phyloP scores from a whole-genome alignment of 2,113 vertebrate species.

The Gnathonemus echidnorhynchus region DNA sequence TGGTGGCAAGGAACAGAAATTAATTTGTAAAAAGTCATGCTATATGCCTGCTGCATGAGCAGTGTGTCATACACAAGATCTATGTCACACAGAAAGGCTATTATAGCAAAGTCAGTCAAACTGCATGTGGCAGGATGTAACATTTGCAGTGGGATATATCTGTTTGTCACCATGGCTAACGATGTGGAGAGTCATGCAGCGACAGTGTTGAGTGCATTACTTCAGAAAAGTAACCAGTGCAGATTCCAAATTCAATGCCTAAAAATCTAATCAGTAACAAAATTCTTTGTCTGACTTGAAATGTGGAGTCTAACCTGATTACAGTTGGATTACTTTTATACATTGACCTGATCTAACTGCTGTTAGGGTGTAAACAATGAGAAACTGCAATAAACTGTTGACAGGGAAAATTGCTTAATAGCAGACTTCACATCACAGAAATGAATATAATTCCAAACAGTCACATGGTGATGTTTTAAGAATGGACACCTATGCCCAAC shows the following conservation, averaged over 20 bases:
- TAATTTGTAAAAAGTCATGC: constrained; percentile 52
- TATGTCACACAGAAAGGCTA: constrained; percentile 29
- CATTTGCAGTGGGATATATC: neutral
- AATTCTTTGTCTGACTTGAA: neutral
- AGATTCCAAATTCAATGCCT: neutral
- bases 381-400: neutral
- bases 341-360: neutral
- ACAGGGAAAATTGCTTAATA: neutral
- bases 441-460: neutral
- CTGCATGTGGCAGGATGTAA: neutral
- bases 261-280: neutral
- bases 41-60: constrained; percentile 45
- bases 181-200: neutral
- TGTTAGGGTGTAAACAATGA: neutral
- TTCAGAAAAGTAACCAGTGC: neutral
- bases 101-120: neutral
- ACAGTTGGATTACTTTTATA: neutral
- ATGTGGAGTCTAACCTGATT: neutral
- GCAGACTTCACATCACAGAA: neutral
- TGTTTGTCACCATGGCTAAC: neutral
- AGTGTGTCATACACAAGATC: constrained; percentile 47
- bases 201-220: neutral
- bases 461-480: neutral
- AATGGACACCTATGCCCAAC: neutral
- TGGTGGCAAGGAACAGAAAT: constrained; percentile 1